Conservation (phyloP, 2,888 invertebrate genomes). For the Pollenia griseotomentosa region DNA sequence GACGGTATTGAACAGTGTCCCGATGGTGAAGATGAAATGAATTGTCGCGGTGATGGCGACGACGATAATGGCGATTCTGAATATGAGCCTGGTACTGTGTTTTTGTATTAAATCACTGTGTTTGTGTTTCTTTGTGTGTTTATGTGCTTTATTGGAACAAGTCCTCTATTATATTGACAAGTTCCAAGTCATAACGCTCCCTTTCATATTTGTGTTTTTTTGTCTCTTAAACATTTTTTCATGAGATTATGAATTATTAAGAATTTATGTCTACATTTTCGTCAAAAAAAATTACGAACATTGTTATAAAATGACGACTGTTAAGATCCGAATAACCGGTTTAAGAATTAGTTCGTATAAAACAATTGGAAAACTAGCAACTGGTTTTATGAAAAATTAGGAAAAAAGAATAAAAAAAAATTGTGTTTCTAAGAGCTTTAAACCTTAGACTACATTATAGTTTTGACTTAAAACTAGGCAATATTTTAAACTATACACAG, state of each 20-base stretch:
- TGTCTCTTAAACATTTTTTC: neutral
- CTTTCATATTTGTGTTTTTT: slow-evolving; percentile 20
- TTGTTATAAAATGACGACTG: too few species aligned
- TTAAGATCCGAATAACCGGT: too few species aligned
- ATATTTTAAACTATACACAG: too few species aligned
- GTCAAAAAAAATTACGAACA: too few species aligned
- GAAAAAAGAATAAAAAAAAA: too few species aligned
- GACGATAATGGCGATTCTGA: slow-evolving; percentile 39
- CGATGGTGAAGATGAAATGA: slow-evolving; percentile 82
- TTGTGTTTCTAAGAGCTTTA: too few species aligned
- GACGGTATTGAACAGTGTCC: slow-evolving; percentile 81
- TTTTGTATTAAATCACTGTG: slow-evolving; percentile 45
- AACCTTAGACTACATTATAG: too few species aligned
- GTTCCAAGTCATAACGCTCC: slow-evolving; percentile 7
- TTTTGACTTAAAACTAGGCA: too few species aligned
- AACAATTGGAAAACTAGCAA: too few species aligned
- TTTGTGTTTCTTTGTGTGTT: slow-evolving; percentile 58
- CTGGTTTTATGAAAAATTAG: too few species aligned
- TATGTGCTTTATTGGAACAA: slow-evolving; percentile 42
- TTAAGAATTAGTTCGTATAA: too few species aligned
- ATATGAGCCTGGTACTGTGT: slow-evolving; percentile 73
- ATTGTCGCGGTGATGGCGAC: slow-evolving; percentile 75
- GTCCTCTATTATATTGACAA: slow-evolving; percentile 11
- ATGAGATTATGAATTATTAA: neutral
- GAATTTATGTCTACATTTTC: too few species aligned